A percentile compares a stretch with the other conserved stretches of the same genome.
phyloP scores from a whole-genome alignment of 2,113 vertebrate species.

The Aegotheles bennettii region DNA sequence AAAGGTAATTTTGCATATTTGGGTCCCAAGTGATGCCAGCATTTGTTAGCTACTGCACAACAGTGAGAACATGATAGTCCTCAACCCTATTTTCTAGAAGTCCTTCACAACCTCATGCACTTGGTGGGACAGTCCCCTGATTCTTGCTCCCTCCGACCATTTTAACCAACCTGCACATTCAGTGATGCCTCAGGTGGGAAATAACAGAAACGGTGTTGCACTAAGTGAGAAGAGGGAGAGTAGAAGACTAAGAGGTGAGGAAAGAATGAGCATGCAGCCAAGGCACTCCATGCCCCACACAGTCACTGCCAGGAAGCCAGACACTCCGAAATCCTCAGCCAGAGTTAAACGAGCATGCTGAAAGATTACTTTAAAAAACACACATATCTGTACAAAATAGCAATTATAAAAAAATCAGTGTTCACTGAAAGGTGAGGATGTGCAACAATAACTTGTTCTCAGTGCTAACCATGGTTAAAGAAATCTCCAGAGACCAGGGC shows the following conservation, averaged over 20 bases:
- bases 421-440: neutral
- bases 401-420: neutral
- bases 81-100: neutral
- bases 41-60: neutral
- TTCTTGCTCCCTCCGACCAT: neutral
- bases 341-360: neutral
- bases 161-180: neutral
- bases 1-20: neutral
- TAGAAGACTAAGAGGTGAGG: neutral
- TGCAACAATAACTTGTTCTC: neutral
- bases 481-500: neutral
- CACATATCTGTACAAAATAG: neutral
- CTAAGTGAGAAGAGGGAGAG: neutral
- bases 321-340: neutral
- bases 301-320: neutral
- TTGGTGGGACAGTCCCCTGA: neutral
- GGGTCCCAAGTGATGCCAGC: neutral
- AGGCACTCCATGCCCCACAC: neutral
- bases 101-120: neutral
- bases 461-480: neutral
- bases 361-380: neutral
- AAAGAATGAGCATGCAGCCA: neutral
- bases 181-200: neutral
- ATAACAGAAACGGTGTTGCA: neutral
- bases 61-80: neutral